Percentiles rank a stretch among this genome's conserved stretches.
phyloP scores from a whole-genome alignment of 2,113 vertebrate species.

The Melospiza georgiana region DNA sequence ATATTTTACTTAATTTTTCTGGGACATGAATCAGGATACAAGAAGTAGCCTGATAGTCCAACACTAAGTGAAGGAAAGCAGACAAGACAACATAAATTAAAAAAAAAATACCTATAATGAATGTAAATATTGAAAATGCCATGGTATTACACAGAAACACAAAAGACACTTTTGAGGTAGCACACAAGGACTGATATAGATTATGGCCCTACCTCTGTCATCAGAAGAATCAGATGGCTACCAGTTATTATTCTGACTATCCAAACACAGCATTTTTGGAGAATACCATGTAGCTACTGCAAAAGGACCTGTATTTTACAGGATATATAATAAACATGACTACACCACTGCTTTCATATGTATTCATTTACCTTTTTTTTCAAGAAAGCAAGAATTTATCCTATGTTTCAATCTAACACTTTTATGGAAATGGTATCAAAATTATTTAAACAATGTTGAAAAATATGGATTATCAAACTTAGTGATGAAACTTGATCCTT shows the following conservation, averaged over 20 bases:
- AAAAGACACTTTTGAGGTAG: not conserved
- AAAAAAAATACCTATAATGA: not conserved
- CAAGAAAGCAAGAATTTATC: not conserved
- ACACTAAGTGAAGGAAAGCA: not conserved
- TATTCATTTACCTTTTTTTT: not conserved
- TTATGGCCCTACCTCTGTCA: not conserved
- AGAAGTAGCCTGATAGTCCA: not conserved
- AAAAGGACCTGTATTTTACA: not conserved
- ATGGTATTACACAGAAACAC: accelerated
- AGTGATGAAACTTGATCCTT: not conserved
- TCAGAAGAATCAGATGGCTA: not conserved
- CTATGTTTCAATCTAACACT: not conserved
- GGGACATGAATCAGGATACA: not conserved
- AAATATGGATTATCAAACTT: not conserved
- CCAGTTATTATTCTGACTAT: not conserved
- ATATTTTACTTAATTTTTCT: not conserved
- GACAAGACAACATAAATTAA: not conserved
- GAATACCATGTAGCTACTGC: not conserved
- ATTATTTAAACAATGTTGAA: not conserved
- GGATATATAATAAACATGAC: not conserved
- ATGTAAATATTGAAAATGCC: not conserved
- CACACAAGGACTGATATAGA: not conserved
- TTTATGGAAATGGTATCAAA: not conserved
- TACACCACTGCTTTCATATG: not conserved
- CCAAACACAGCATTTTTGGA: not conserved